Percentiles rank a stretch among this genome's conserved stretches.
Evolutionary conservation across 2,113 vertebrate species (phyloP).

Genomic region (Hippocampus comes): DNA sequence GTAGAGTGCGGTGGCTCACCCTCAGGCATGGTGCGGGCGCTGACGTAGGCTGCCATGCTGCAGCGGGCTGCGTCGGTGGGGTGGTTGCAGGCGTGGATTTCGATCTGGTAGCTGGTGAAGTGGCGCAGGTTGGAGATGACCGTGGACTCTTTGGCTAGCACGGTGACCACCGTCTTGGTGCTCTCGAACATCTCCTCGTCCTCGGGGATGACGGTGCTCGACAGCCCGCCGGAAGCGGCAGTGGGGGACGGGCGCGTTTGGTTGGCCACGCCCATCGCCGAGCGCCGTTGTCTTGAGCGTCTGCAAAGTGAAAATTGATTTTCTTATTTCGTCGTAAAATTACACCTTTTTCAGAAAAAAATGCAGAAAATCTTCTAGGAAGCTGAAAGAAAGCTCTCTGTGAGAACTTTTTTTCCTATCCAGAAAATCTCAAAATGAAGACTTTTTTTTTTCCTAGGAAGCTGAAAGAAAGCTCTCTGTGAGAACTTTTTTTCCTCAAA

Average conservation of each 20-base stretch:
- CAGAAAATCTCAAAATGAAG: too few relatives aligned
- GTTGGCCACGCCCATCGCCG: conserved; percentile 75
- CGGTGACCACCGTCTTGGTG: conserved; percentile 73
- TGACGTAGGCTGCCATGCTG: conserved; percentile 90
- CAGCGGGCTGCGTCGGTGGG: conserved; percentile 72
- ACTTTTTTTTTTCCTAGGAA: too few relatives aligned
- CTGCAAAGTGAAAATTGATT: conserved; percentile 48
- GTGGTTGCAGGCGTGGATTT: conserved; percentile 94
- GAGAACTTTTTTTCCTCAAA: too few relatives aligned
- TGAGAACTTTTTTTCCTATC: too few relatives aligned
- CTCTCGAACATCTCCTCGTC: conserved; percentile 66
- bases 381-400: too few relatives aligned
- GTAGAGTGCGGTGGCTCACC: conserved; percentile 60
- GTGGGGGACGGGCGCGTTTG: conserved; percentile 62
- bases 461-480: too few relatives aligned
- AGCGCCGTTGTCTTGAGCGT: conserved; percentile 79
- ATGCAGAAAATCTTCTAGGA: too few relatives aligned
- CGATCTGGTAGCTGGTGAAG: conserved; percentile 94
- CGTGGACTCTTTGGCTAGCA: conserved; percentile 81
- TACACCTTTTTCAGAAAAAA: too few relatives aligned
- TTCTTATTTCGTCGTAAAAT: not conserved
- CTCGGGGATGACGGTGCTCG: conserved; percentile 47
- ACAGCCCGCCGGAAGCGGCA: conserved; percentile 45
- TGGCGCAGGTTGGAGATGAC: conserved; percentile 88
- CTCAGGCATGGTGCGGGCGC: conserved; percentile 94